phyloP scores from a whole-genome alignment of 2,797 vertebrate genomes.

The Clarias laeviceps region DNA sequence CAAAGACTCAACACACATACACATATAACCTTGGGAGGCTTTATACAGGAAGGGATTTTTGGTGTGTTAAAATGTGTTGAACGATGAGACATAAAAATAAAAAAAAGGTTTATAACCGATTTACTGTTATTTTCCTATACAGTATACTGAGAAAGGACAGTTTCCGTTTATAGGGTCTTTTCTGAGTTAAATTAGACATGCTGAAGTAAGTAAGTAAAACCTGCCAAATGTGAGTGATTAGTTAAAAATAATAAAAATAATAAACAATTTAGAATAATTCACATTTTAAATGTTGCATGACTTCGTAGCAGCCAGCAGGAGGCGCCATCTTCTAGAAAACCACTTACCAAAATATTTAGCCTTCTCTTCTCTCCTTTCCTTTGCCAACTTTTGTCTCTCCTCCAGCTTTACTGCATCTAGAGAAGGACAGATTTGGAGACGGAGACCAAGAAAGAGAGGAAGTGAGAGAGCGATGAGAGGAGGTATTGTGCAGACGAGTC shows the following conservation, averaged over 20 bases:
- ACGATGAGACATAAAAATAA: background rate
- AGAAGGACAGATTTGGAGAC: background rate
- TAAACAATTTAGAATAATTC: background rate
- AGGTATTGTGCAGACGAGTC: constrained; percentile 36
- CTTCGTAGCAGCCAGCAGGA: constrained; percentile 63
- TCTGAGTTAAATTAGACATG: background rate
- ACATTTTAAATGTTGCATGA: background rate
- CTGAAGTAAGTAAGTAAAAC: background rate
- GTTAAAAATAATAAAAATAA: too few relatives aligned
- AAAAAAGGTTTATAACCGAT: background rate
- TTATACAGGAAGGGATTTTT: background rate
- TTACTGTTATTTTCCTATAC: background rate
- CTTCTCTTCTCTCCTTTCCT: constrained; percentile 89
- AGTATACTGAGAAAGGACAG: background rate
- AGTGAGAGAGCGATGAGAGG: constrained; percentile 25
- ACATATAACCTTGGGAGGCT: background rate
- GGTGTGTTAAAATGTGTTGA: background rate
- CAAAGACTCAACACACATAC: background rate
- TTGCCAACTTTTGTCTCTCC: constrained; percentile 90
- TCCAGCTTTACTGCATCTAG: constrained; percentile 88
- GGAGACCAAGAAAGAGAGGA: constrained; percentile 5
- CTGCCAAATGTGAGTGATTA: background rate
- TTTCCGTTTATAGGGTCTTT: background rate
- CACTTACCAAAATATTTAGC: constrained; percentile 92
- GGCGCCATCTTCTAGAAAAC: constrained; percentile 57